A percentile compares a stretch with the other conserved stretches of the same genome.
phyloP scores from a whole-genome alignment of 2,797 vertebrate species.

The Coregonus sp. region DNA sequence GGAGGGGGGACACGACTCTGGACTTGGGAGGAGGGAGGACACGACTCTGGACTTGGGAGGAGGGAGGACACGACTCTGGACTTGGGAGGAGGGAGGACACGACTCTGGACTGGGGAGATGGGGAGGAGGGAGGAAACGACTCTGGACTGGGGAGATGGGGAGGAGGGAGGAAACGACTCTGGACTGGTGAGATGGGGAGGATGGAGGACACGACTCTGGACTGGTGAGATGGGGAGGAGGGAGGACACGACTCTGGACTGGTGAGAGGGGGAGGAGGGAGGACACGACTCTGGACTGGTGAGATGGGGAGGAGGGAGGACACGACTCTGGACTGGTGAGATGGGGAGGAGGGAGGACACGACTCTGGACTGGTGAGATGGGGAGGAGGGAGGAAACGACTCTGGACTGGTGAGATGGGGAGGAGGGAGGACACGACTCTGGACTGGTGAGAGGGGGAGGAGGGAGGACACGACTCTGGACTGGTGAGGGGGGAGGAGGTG shows the following conservation, averaged over 20 bases:
- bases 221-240: constrained; percentile 69
- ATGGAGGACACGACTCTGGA: constrained; percentile 80
- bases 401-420: constrained; percentile 63
- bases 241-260: background rate
- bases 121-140: too few relatives aligned
- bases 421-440: background rate
- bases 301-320: constrained; percentile 29
- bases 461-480: too few relatives aligned
- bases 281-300: constrained; percentile 71
- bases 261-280: background rate
- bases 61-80: background rate
- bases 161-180: too few relatives aligned
- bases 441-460: background rate
- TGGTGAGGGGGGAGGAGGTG: background rate
- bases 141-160: too few relatives aligned
- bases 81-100: background rate
- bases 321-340: background rate
- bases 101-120: background rate
- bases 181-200: constrained; percentile 60
- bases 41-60: background rate
- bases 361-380: background rate
- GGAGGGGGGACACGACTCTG: background rate
- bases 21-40: background rate
- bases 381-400: constrained; percentile 64
- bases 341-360: background rate